Conservation (phyloP, 2,888 invertebrate species). For the Synanthedon andrenaeformis region DNA sequence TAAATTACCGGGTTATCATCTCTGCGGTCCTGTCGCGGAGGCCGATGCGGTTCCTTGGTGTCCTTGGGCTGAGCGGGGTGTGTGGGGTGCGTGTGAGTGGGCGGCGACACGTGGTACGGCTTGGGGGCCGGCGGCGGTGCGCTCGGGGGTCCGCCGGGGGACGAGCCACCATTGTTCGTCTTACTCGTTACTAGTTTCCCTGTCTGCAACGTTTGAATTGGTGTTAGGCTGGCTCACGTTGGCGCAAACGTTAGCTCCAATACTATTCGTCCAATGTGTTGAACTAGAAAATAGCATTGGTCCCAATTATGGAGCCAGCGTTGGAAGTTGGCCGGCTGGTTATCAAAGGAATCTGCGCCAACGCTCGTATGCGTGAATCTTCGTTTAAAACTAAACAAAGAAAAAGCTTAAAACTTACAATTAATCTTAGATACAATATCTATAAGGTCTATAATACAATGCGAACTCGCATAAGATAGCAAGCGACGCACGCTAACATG, state of each 20-base stretch:
- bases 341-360: too few species aligned
- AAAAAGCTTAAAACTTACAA: too few species aligned
- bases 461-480: too few species aligned
- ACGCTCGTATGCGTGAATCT: too few species aligned
- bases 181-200: slow-evolving; percentile 73
- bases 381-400: too few species aligned
- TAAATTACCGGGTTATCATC: not conserved
- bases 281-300: not conserved
- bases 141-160: slow-evolving; percentile 13
- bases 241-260: not conserved
- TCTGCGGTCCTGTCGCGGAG: not conserved
- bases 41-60: not conserved
- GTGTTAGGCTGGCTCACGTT: not conserved
- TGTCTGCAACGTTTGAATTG: slow-evolving; percentile 27
- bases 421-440: too few species aligned
- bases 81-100: not conserved
- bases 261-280: too few species aligned
- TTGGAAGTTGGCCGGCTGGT: not conserved
- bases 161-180: slow-evolving; percentile 11
- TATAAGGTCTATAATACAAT: too few species aligned
- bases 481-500: too few species aligned
- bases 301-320: not conserved
- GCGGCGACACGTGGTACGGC: slow-evolving; percentile 3
- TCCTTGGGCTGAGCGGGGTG: slow-evolving; percentile 2
- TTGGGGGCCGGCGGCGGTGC: slow-evolving; percentile 7